Base-by-base conservation (phyloP, 2,113 vertebrate genomes). In the zebrafish (Danio rerio) region DNA sequence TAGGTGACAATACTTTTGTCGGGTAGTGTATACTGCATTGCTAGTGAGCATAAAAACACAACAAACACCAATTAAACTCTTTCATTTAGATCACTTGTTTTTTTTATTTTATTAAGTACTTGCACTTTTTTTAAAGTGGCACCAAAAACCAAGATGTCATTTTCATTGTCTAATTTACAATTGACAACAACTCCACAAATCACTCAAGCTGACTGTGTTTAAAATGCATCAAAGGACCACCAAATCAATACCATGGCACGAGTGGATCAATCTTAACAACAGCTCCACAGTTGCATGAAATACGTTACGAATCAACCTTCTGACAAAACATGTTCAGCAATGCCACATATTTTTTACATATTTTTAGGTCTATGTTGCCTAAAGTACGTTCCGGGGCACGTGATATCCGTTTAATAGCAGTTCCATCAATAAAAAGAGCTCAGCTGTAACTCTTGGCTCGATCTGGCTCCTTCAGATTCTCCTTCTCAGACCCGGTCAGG, bases 401-500 rank as follows among this genome's bases (percentile, higher is more conserved):
- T 47, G n/a, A 18, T 15, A 6, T 20, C 2, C 13, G n/a, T 61
- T 49, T 71, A 9, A 50, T 40, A 20, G 75, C 74, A 77, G 9
- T 16, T 63, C 45, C 45, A 47, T 15, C 45, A 52, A 20, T 50
- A 4, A 5, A 13, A n/a, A 11, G 10, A 31, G 71, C 49, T 75
- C 61, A 73, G 52, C 70, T 53, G 9, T 31, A 55, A 21, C 66
- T 75, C 5, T 45, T 50, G 40, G 68, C 76, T 45, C 45, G 72
- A 6, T 11, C 62, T 18, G 53, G 15, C 15, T 74, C 71, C 31
- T 65, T 42, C 47, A 13, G 55, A 6, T 11, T 69, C 49, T 86
- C 90, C 79, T 9, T 83, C 5, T 0, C 89, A 90, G 0, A 80
- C 21, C 1, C 20, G 6, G 12, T 86, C 85, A 0, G 88, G 6